Conservation (phyloP, 2,797 vertebrate species). For the Phoeniculus purpureus region DNA sequence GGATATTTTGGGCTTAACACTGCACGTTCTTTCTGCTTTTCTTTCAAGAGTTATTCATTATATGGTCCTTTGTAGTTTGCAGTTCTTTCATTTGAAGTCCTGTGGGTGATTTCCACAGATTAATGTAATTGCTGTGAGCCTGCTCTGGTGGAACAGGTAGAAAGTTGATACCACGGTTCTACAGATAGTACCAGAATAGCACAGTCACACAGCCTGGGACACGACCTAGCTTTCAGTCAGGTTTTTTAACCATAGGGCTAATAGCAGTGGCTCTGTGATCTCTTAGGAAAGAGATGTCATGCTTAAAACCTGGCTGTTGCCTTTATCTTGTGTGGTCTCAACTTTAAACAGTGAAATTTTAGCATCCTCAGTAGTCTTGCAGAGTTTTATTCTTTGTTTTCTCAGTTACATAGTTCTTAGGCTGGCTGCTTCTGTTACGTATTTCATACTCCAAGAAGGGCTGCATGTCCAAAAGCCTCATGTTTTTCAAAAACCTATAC, state of each 20-base stretch:
- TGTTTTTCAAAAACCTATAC: not conserved
- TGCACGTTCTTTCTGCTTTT: not conserved
- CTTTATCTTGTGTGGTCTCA: not conserved
- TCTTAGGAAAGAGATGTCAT: not conserved
- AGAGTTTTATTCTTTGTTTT: constrained; percentile 3
- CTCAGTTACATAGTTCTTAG: not conserved
- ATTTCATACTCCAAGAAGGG: not conserved
- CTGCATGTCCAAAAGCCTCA: not conserved
- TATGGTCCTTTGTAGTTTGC: constrained; percentile 1
- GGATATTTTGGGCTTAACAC: not conserved
- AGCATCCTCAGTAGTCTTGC: not conserved
- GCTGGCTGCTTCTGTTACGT: not conserved
- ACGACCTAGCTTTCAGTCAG: not conserved
- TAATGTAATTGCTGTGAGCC: not conserved
- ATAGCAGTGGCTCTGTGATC: not conserved
- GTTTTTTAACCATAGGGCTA: not conserved
- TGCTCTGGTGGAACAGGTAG: constrained; percentile 11
- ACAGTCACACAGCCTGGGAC: not conserved
- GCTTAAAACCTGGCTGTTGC: not conserved
- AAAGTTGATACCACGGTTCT: not conserved
- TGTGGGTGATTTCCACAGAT: not conserved
- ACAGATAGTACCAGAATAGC: not conserved
- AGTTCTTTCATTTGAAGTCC: constrained; percentile 15
- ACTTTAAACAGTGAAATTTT: not conserved
- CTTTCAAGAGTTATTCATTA: constrained; percentile 5